These are phyloP conservation scores for Abrostola tripartita DNA, from an alignment of 2,888 invertebrate species.

Conservation along the genomic window DNA sequence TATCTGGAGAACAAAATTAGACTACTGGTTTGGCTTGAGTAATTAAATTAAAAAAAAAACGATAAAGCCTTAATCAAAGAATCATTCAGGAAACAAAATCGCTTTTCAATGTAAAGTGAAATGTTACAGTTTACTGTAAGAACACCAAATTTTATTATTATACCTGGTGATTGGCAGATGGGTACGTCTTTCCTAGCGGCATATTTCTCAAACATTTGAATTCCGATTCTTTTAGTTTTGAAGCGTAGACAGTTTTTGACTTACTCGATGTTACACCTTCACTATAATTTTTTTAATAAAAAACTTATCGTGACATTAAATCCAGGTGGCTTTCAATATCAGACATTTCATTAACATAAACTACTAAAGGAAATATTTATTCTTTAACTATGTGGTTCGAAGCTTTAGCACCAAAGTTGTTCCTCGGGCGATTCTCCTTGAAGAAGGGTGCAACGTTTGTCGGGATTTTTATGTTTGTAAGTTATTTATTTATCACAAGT, in stretches of 20 bases:
- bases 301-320: constrained; percentile 7
- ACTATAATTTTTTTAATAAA: neutral
- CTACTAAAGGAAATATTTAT: neutral
- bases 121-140: too few species aligned
- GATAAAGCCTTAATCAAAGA: too few species aligned
- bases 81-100: too few species aligned
- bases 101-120: too few species aligned
- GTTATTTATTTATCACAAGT: constrained; percentile 15
- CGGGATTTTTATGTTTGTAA: constrained; percentile 42
- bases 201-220: too few species aligned
- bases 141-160: too few species aligned
- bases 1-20: too few species aligned
- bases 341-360: neutral
- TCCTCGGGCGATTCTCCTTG: constrained; percentile 29
- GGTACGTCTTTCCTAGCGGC: too few species aligned
- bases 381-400: constrained; percentile 23
- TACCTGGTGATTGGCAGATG: too few species aligned
- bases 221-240: neutral
- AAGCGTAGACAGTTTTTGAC: neutral
- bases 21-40: too few species aligned
- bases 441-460: constrained; percentile 15
- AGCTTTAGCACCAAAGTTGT: constrained; percentile 31
- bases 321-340: constrained; percentile 26
- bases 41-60: too few species aligned
- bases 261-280: neutral